A percentile compares a stretch with the other conserved stretches of the same genome.
These are phyloP conservation scores for Cyanoramphus novaezelandiae DNA, from an alignment of 2,113 vertebrate species.

Conservation along the genomic window DNA sequence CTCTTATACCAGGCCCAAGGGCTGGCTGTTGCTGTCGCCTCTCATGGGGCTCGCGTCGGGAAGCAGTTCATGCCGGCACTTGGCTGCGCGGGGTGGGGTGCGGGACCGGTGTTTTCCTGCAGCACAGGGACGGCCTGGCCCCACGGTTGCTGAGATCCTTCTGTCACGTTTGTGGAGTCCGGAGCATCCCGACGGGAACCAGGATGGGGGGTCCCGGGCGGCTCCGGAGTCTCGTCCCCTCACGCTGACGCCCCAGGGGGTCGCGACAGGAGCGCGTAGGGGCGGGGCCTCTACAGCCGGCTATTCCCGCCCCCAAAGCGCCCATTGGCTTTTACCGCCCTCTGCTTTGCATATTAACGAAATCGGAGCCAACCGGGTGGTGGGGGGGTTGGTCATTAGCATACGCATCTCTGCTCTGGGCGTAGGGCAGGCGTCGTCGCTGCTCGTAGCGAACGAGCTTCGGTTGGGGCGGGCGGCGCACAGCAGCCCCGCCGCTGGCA, in stretches of 20 bases:
- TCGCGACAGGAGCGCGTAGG: neutral
- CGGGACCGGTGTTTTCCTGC: neutral
- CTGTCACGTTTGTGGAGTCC: rapidly evolving
- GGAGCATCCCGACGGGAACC: neutral
- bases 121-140: neutral
- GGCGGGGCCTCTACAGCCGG: neutral
- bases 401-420: conserved; percentile 9
- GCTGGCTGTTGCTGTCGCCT: neutral
- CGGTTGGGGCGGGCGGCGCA: neutral
- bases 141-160: rapidly evolving
- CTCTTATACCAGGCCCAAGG: too few relatives aligned
- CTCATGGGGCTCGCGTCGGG: neutral
- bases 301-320: neutral
- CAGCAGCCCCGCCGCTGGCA: neutral
- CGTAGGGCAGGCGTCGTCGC: neutral
- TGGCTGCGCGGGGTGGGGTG: too few relatives aligned
- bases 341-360: neutral
- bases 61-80: neutral
- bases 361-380: neutral
- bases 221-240: too few relatives aligned
- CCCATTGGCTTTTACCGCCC: neutral
- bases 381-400: neutral
- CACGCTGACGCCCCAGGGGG: too few relatives aligned
- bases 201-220: rapidly evolving
- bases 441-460: neutral